Evolutionary conservation across 2,797 vertebrate species (phyloP), one percentile per base, ranked within the genome.

Genomic region (Leptodactylus fallax): DNA sequence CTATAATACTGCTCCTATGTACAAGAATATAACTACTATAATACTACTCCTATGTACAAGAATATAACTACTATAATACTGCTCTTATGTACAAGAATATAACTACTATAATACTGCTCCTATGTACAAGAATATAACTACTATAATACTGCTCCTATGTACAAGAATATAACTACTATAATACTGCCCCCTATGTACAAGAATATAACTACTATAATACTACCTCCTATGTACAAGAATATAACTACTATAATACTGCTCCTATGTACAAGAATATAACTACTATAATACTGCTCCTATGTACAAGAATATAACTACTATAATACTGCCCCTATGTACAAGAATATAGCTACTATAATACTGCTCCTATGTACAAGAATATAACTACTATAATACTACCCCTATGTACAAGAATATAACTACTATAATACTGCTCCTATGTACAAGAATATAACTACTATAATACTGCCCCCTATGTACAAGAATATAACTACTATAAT

Each of bases 11-110:
- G 14, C 67, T 3, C 67, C 67, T 71, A 71, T 71, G 14, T 71
- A 71, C 27, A 71, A 45, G 67, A 71, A 71, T 71, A 71, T 71
- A 71, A 71, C 67, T 71, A 71, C 67, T 71, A 71, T 71, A 71
- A 45, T 71, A 71, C 67, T 71, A 14, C 67, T 10, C 27, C 67
- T 71, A 71, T 71, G 14, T 71, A 71, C 67, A 71, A 45, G 27
- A 36, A 71, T 71, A 71, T 71, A 71, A 71, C 67, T 71, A 17
- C 61, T 65, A 65, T 65, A 65, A 23, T 23, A 23, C 10, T 23
- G 9, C 61, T 25, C 21, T 21, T 61, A 61, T 61, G 11, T 61
- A 61, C 60, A 61, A n/a, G 60, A 19, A 61, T 61, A 65, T 65
- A 65, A 65, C 61, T 65, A 65, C 61, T 65, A 65, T 65, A 65